Base-by-base conservation (phyloP, 2,113 vertebrate genomes). In the Gymnogyps californianus region DNA sequence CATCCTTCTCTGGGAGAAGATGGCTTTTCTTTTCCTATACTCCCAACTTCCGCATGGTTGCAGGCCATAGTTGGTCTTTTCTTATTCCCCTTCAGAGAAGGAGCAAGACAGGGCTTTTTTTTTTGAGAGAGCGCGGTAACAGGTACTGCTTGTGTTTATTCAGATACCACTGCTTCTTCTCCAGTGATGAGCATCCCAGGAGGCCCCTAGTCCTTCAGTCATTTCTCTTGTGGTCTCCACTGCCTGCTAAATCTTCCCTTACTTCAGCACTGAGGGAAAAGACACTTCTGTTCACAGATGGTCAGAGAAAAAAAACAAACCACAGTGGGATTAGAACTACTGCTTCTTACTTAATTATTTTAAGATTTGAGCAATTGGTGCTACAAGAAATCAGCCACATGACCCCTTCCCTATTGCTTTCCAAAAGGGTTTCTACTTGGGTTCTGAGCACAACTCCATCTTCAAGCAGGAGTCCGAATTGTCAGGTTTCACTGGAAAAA, bases 271-370 rank as follows among this genome's bases (percentile, higher is more conserved):
- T 29, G 25, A 76, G 38, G 13, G 31, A 78, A 69, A 34, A 87
- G 59, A 52, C 34, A 78, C 64, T 83, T 91, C 59, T 40, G 6
- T 28, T 91, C 91, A 89, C 89, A 97, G 91, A 93, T 80, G 80
- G 89, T 59, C 89, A 92, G 51, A 93, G 13, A 18, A 57, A 75
- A 42, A 66, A n/a, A 1, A 0, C 15, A 90, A 83, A 81, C 14
- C 55, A 64, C 36, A 32, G 70, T 57, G 61, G 61, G 44, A 91
- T 89, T 93, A 91, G 76, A 69, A 89, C 76, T 79, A 69, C 81
- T 89, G 61, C 69, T 87, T 93, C 94, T 81, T 87, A 61, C 66
- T 66, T 89, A 84, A 89, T 93, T 94, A 94, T 90, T 95, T 90
- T 80, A 88, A 93, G 95, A 91, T 91, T 67, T 82, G 57, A 97